Base-by-base conservation (phyloP, 92 coral and sea anemone genomes). In the Actinostola sp. region DNA sequence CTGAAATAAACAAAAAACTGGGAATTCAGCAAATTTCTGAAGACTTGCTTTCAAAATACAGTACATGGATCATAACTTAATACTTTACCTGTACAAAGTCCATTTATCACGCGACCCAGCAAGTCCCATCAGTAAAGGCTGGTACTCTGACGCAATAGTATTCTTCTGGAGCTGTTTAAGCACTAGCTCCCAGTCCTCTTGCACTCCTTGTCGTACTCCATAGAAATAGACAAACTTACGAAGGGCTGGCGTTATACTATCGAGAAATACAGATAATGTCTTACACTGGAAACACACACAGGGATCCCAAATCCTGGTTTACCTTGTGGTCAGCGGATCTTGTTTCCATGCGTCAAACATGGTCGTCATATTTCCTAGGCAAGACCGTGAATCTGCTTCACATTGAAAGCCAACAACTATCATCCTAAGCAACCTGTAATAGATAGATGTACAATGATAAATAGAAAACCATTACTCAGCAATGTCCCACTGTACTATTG, bases 41-140 rank as follows among this genome's bases (percentile, higher is more conserved):
- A 48, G 16, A 48, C 16, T 48, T 8, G 5, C n/a, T 48, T 16
- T 20, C n/a, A 48, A 7, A 25, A 5, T 16, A 53, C 2, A 3
- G 61, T 20, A 12, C n/a, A n/a, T n/a, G n/a, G n/a, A n/a, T n/a
- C n/a, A n/a, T 21, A 2, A 21, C 5, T 15, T 21, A 7, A 39
- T 39, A 39, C 25, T 62, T 48, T 61, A 84, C 96, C 79, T 86
- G 75, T 49, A 57, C 42, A 89, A 51, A 27, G 76, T 50, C 91
- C 96, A 86, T 8, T 84, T 80, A 36, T 85, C 88, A 50, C 76
- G 82, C 25, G 93, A 31, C 7, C 86, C 93, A 41, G 89, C 86
- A 61, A 89, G 31, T 24, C 87, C 93, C 43, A 68, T 60, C 72
- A 84, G 69, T 27, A 89, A 39, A 38, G 82, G 82, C 23, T 68